Percentiles rank a stretch among this genome's conserved stretches.
Conservation (phyloP, 2,888 invertebrate species). For the Rhagophthalmus giganteus region DNA sequence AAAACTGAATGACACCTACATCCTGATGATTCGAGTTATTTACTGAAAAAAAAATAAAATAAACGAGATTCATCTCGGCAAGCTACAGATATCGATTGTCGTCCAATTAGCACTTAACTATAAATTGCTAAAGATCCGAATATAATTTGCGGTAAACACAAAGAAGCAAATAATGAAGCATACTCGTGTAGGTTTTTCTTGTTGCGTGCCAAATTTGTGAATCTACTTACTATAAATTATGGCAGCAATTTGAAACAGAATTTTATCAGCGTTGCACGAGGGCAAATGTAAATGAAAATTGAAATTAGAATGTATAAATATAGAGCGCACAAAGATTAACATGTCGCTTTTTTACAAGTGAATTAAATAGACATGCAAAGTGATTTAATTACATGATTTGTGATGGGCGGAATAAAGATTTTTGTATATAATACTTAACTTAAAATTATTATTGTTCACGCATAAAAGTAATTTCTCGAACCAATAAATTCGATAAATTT, state of each 20-base stretch:
- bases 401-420: too few species aligned
- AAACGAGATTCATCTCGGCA: too few species aligned
- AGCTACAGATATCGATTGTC: too few species aligned
- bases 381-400: slow-evolving; percentile 16
- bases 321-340: slow-evolving; percentile 22
- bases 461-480: slow-evolving; percentile 16
- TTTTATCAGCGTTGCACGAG: slow-evolving; percentile 18
- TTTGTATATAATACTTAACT: too few species aligned
- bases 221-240: slow-evolving; percentile 26
- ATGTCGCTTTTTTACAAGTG: slow-evolving; percentile 26
- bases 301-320: slow-evolving; percentile 32
- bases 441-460: too few species aligned
- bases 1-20: not conserved
- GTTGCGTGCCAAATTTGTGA: slow-evolving; percentile 24
- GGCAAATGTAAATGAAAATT: slow-evolving; percentile 28
- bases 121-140: too few species aligned
- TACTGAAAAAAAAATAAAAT: too few species aligned
- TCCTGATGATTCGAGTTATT: too few species aligned
- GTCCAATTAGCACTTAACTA: too few species aligned
- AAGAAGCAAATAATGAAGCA: too few species aligned
- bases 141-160: too few species aligned
- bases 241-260: slow-evolving; percentile 21
- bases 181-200: slow-evolving; percentile 3
- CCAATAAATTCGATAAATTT: slow-evolving; percentile 1
- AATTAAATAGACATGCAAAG: slow-evolving; percentile 32